Base-by-base conservation (phyloP, 2,797 vertebrate genomes). In the Malacoctenus gilli region DNA sequence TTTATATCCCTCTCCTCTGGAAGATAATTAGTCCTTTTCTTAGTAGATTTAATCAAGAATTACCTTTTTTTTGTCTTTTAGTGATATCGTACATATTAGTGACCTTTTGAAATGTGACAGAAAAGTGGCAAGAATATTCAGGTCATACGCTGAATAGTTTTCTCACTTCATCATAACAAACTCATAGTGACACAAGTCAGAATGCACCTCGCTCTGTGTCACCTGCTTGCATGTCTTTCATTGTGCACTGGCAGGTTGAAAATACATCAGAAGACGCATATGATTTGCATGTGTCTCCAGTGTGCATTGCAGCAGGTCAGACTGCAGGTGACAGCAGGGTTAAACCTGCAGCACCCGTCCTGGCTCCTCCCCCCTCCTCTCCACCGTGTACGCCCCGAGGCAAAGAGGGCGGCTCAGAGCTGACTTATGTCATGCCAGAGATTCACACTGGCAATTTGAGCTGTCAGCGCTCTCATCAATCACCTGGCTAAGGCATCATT, bases 371-470 rank as follows among this genome's bases (percentile, higher is more conserved):
- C 25, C 43, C 8, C 48, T 37, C 37, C 68, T 65, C 72, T 74
- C 63, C 66, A 42, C 63, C 56, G 64, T 59, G n/a, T 32, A 12
- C 42, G 84, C 90, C 89, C 66, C 8, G 14, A 68, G 83, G 77
- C 80, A 55, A 56, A 72, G 47, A 84, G 68, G 79, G 82, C 82
- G 82, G 79, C 76, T 80, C 56, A 8, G 71, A 59, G 43, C 63
- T 56, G 73, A 88, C 80, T 93, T 67, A 92, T 92, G 86, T 80
- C 70, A 14, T 87, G 91, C 91, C 91, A 92, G 83, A 71, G 86
- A 91, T 90, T 89, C 89, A 91, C 91, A 92, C 89, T 57, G 19
- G 87, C 88, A 92, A 92, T 93, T 92, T 88, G 79, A 89, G 80
- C 88, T 92, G 92, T 93, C 92, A 92, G 54, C 55, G 3, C 47